Evolutionary conservation across 1,140 invertebrate genomes (phyloP).

Genomic region (Ylistrum balloti): DNA sequence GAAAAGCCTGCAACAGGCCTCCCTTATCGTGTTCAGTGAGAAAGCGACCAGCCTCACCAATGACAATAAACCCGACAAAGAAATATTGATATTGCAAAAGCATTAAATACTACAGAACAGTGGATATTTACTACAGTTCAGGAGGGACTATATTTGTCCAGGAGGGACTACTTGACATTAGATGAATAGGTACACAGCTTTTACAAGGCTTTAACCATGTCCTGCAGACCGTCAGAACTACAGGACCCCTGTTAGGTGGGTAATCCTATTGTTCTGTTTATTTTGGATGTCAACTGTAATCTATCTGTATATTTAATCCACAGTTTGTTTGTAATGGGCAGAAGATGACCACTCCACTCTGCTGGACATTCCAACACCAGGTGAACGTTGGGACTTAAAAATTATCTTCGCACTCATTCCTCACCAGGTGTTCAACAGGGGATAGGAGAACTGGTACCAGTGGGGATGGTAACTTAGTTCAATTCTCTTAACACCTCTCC

Average conservation of each 20-base stretch:
- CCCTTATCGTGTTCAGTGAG: no score
- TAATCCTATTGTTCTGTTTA: background rate
- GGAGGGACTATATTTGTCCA: background rate
- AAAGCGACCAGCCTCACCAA: no score
- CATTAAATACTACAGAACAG: no score
- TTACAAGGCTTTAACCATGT: background rate
- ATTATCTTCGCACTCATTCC: background rate
- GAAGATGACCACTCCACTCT: constrained; percentile 37
- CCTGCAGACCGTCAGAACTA: background rate
- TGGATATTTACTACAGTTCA: background rate
- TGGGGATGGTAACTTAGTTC: no score
- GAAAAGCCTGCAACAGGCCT: no score
- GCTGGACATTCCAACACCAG: background rate
- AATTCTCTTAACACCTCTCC: background rate
- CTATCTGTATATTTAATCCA: constrained; percentile 14
- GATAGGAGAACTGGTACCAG: background rate
- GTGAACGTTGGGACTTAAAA: background rate
- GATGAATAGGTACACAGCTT: background rate
- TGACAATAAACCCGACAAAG: no score
- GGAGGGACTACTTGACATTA: constrained; percentile 16
- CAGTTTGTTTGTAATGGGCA: constrained; percentile 26
- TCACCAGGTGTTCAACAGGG: background rate
- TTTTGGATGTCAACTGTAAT: constrained; percentile 26
- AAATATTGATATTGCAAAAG: no score
- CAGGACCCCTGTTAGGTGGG: background rate